Evolutionary conservation across 2,888 invertebrate species (phyloP).

Genomic region (Blomia tropicalis): DNA sequence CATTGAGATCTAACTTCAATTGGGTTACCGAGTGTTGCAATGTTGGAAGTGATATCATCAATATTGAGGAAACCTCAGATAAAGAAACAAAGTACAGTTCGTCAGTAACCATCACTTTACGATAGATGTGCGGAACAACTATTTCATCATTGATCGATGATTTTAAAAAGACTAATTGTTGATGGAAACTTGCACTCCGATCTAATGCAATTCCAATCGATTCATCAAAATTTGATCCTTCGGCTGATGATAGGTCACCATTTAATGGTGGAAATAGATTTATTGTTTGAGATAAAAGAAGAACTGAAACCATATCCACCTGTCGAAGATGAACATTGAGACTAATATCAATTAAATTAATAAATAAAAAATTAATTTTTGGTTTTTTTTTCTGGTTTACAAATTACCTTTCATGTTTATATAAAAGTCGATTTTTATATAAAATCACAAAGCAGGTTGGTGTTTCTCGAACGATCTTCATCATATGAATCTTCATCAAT

Average conservation of each 20-base stretch:
- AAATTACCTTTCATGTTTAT: slow-evolving; percentile 10
- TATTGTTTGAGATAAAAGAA: neutral
- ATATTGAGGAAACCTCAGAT: slow-evolving; percentile 11
- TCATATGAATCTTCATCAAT: neutral
- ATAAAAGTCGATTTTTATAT: neutral
- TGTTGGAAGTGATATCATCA: neutral
- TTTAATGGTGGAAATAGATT: neutral
- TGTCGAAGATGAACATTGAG: neutral
- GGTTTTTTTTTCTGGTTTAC: no score
- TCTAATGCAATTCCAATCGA: neutral
- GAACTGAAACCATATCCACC: slow-evolving; percentile 16
- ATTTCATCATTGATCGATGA: slow-evolving; percentile 11
- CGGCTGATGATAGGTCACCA: neutral
- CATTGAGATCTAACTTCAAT: neutral
- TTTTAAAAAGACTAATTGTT: slow-evolving; percentile 20
- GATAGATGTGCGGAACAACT: slow-evolving; percentile 17
- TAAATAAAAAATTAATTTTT: neutral
- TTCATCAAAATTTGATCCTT: neutral
- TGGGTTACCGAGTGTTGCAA: neutral
- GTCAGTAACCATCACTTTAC: slow-evolving; percentile 2
- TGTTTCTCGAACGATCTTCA: neutral
- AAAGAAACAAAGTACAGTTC: slow-evolving; percentile 13
- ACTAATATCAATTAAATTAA: neutral
- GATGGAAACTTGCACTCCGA: neutral
- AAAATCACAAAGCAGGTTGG: neutral